Base-by-base conservation (phyloP, 2,888 invertebrate species). In the Clanis bilineata region DNA sequence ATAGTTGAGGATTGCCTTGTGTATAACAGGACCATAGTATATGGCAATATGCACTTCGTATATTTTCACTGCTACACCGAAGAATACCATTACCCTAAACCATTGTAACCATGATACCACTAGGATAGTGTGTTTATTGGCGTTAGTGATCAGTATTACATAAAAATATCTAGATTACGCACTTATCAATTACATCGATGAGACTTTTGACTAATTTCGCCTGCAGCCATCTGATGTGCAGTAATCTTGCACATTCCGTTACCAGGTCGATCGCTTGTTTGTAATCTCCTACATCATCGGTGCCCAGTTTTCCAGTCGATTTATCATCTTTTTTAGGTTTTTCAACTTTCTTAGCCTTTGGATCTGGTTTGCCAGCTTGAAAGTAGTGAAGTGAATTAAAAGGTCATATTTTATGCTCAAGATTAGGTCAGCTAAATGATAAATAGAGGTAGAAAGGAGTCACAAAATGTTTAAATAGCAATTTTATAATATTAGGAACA, bases 161-260 rank as follows among this genome's bases (percentile, higher is more conserved):
- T 18, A 12, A 32, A 7, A 3, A 32, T 32, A 1, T 7, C 9
- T 2, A 60, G 32, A 44, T 21, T 23, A 45, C 9, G 10, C 73
- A 90, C 90, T 74, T 88, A 45, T 76, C 62, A 12, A 88, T 81
- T 21, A 82, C 62, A 44, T 69, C 63, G 15, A 87, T 70, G 0
- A 90, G 73, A 47, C 84, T 80, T 57, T 81, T 86, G 57, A 85
- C 62, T 25, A 90, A 67, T 43, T 83, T 83, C 0, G 79, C 81
- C 64, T 89, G 86, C 22, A 90, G 58, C 90, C 90, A 89, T 61
- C 85, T 68, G 22, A 86, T 79, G 54, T 85, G 76, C 32, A 87
- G 60, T 1, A 86, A 62, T 47, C 90, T 79, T 0, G 85, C 84
- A 62, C 83, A 87, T 12, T 90, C 85, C 0, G 73, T 79, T 39